phyloP scores from a whole-genome alignment of 1,140 invertebrate genomes.

The Drosophila novamexicana region DNA sequence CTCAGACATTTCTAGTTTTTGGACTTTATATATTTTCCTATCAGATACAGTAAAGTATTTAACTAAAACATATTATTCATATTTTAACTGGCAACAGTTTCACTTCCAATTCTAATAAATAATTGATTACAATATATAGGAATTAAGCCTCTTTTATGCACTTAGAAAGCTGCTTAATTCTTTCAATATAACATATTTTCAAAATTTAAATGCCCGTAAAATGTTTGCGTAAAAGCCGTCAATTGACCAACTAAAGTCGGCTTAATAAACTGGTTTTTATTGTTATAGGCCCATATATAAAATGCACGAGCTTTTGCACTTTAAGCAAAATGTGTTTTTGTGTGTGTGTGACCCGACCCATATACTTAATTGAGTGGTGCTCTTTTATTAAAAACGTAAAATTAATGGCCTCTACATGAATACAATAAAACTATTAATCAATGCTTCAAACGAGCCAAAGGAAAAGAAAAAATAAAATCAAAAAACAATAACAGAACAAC shows the following conservation, averaged over 20 bases:
- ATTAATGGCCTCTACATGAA: slow-evolving; percentile 67
- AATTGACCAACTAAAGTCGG: slow-evolving; percentile 15
- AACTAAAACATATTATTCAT: too few species aligned
- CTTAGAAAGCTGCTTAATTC: too few species aligned
- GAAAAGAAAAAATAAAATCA: slow-evolving; percentile 36
- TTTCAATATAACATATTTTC: neutral
- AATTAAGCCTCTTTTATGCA: neutral
- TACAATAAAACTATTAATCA: slow-evolving; percentile 77
- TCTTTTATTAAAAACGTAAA: slow-evolving; percentile 73
- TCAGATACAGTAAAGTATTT: too few species aligned
- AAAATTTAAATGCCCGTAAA: neutral
- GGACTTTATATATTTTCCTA: too few species aligned
- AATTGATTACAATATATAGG: neutral
- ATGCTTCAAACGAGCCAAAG: slow-evolving; percentile 34
- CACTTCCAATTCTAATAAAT: neutral
- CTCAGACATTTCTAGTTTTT: too few species aligned
- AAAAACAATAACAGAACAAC: slow-evolving; percentile 16
- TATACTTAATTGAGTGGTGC: slow-evolving; percentile 67
- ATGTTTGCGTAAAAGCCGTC: neutral
- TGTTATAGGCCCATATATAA: neutral
- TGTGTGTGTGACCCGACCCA: slow-evolving; percentile 7
- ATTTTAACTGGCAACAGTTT: too few species aligned
- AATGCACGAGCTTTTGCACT: slow-evolving; percentile 1
- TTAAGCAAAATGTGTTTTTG: neutral
- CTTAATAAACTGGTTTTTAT: slow-evolving; percentile 1